Evolutionary conservation across 2,888 invertebrate species (phyloP), one percentile per base, ranked within the genome.

Genomic region (Mimas tiliae): DNA sequence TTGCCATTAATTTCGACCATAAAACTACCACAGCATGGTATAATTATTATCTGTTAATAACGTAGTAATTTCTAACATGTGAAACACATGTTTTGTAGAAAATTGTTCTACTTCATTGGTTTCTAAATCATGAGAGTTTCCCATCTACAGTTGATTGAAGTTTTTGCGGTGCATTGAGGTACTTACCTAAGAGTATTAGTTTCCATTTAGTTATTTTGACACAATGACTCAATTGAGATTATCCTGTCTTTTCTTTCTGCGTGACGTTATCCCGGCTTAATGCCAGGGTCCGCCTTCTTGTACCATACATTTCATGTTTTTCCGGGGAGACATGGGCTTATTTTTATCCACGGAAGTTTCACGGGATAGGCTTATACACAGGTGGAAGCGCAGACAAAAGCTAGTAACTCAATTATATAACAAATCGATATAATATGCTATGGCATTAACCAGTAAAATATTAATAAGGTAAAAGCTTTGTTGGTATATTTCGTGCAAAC

Each of bases 1-100:
- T 42, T 42, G 42, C 19, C 11, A 42, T 19, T 58, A 42, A 38
- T 19, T 16, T 38, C 38, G 6, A 19, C 19, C 12, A 19, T 58
- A 58, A 58, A 58, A 58, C 38, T 58, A 58, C 51, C 51, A 27
- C 53, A 19, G 33, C 38, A 12, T 11, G 38, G 38, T 58, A 38
- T 58, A 42, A 58, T 58, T 58, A 58, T 42, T 58, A 58, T 42
- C 6, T 6, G 19, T 42, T 58, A 58, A 58, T 58, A 42, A 19
- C 38, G 42, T 16, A 53, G 33, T 6, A 19, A 16, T 42, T 58
- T 19, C 42, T 55, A 38, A 8, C 12, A 19, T 19, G 42, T 12
- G 12, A 19, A 19, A 42, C 58, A 58, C 58, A 42, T 42, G 42
- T 42, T 55, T 3, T 16, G 16, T 42, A 58, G 58, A 58, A 58